phyloP scores from a whole-genome alignment of 2,797 vertebrate genomes.

The Spinus pinus region DNA sequence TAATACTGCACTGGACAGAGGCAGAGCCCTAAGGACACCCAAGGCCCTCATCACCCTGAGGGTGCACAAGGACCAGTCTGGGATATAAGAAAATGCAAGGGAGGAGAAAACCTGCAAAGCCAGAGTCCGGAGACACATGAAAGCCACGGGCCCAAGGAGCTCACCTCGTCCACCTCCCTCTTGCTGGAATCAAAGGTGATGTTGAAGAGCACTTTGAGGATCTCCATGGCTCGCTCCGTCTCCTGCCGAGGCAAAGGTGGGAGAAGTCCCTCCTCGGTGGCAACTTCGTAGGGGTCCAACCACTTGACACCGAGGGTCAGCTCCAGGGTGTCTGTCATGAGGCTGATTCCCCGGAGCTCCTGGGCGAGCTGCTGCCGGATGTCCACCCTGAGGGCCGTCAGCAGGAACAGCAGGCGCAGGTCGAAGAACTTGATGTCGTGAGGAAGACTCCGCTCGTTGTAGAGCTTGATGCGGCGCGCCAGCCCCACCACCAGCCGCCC shows the following conservation, averaged over 20 bases:
- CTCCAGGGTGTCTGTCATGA: constrained; percentile 85
- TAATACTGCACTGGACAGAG: neutral
- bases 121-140: fast-evolving
- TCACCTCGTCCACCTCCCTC: constrained; percentile 86
- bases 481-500: constrained; percentile 82
- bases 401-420: constrained; percentile 87
- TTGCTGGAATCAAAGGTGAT: constrained; percentile 86
- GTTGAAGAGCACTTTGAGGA: constrained; percentile 94
- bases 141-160: neutral
- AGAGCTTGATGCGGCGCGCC: constrained; percentile 82
- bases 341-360: constrained; percentile 84
- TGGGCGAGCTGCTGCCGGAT: constrained; percentile 83
- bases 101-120: neutral
- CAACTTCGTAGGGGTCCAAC: constrained; percentile 79
- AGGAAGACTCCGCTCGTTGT: constrained; percentile 76
- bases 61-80: fast-evolving
- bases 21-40: neutral
- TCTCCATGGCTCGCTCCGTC: constrained; percentile 88
- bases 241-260: constrained; percentile 80
- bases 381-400: constrained; percentile 86
- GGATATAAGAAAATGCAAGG: fast-evolving
- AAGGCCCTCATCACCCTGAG: neutral
- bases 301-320: constrained; percentile 79
- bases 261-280: constrained; percentile 66
- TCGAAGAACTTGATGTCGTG: constrained; percentile 89